phyloP scores from a whole-genome alignment of 2,888 invertebrate species.

The Heliconius cydno region DNA sequence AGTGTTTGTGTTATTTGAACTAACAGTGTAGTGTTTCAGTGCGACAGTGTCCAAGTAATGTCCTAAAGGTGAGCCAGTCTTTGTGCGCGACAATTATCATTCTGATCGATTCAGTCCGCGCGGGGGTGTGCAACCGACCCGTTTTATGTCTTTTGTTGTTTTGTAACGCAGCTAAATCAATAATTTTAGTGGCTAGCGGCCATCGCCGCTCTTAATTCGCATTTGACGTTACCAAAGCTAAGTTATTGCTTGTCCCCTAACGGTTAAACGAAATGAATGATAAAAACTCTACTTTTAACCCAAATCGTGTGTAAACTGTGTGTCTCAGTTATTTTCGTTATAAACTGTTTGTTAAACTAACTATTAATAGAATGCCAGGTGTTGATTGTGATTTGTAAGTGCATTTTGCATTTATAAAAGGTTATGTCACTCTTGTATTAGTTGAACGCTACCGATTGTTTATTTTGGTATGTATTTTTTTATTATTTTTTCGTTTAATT shows the following conservation, averaged over 20 bases:
- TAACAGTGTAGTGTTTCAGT: not conserved
- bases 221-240: conserved; percentile 51
- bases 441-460: conserved; percentile 41
- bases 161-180: conserved; percentile 80
- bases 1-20: not conserved
- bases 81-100: conserved; percentile 84
- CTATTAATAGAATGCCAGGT: conserved; percentile 65
- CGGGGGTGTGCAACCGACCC: conserved; percentile 77
- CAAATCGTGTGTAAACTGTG: conserved; percentile 47
- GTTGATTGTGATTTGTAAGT: conserved; percentile 52
- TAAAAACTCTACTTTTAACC: conserved; percentile 52
- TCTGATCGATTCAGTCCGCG: conserved; percentile 79
- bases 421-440: conserved; percentile 53
- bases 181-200: conserved; percentile 76
- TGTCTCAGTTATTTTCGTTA: not conserved
- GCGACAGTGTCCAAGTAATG: conserved; percentile 47
- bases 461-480: conserved; percentile 39
- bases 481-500: not conserved
- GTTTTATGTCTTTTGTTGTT: conserved; percentile 83
- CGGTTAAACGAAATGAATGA: conserved; percentile 48
- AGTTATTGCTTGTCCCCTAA: conserved; percentile 49
- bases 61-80: conserved; percentile 56
- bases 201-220: conserved; percentile 56
- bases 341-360: conserved; percentile 36
- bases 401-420: conserved; percentile 58